These are phyloP conservation scores for Dynastes maya DNA, from an alignment of 2,888 invertebrate genomes.

Conservation along the genomic window DNA sequence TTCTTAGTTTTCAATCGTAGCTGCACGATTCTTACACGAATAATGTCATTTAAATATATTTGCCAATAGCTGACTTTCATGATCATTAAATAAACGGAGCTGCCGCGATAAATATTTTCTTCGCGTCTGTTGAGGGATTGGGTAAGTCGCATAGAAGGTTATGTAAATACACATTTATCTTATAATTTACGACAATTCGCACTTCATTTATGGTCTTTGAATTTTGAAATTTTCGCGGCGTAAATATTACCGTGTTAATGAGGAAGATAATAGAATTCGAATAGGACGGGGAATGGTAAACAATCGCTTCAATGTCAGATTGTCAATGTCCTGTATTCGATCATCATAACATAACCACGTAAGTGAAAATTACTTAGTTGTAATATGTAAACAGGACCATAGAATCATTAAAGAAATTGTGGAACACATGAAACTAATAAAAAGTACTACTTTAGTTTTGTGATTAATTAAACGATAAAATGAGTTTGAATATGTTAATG, in stretches of 20 bases:
- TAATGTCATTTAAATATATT: constrained; percentile 40
- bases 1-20: constrained; percentile 1
- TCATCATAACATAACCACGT: no score
- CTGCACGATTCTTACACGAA: constrained; percentile 5
- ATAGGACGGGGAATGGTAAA: not conserved
- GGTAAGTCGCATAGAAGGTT: constrained; percentile 23
- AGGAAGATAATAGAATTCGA: not conserved
- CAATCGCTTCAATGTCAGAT: not conserved
- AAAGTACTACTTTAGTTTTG: no score
- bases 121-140: constrained; percentile 2
- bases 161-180: constrained; percentile 26
- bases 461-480: no score
- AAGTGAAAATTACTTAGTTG: no score
- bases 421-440: no score
- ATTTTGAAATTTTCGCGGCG: not conserved
- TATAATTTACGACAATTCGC: constrained; percentile 25
- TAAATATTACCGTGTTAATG: constrained; percentile 6
- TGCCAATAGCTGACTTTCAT: constrained; percentile 31
- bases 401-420: no score
- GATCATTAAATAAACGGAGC: constrained; percentile 30
- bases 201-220: constrained; percentile 14
- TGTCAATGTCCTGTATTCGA: no score
- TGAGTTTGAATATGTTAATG: no score
- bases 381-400: no score
- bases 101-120: constrained; percentile 29